Percentiles rank a stretch among this genome's conserved stretches.
Conservation (phyloP, 2,113 vertebrate genomes). For the Chauna torquata region DNA sequence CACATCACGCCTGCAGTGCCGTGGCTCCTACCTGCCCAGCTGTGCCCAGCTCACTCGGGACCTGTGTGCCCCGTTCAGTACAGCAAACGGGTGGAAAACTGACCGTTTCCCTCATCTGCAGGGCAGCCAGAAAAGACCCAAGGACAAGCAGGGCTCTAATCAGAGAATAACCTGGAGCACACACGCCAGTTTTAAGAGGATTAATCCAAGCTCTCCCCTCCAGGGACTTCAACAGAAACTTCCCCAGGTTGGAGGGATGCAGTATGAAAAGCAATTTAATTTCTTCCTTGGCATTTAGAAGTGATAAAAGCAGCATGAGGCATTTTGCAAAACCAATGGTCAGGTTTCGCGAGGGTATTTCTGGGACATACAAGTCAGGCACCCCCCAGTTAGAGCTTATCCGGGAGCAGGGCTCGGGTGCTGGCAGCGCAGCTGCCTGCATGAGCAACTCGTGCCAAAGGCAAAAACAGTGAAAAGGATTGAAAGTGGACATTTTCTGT, state of each 20-base stretch:
- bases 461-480: background rate
- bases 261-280: slow-evolving; percentile 16
- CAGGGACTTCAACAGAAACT: background rate
- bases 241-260: background rate
- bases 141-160: background rate
- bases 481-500: background rate
- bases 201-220: slow-evolving; percentile 45
- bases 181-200: slow-evolving; percentile 10
- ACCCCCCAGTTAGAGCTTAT: background rate
- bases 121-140: background rate
- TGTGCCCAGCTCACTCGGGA: no score
- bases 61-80: no score
- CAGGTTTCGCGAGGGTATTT: background rate
- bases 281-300: slow-evolving; percentile 34
- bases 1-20: no score
- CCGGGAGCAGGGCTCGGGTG: background rate
- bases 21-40: no score
- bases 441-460: background rate
- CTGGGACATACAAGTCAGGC: background rate
- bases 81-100: background rate
- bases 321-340: background rate
- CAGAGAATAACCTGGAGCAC: background rate
- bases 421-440: no score
- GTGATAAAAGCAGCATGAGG: background rate
- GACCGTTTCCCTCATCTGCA: background rate